Evolutionary conservation across 2,113 vertebrate species (phyloP).

Genomic region (Cyanistes caeruleus): DNA sequence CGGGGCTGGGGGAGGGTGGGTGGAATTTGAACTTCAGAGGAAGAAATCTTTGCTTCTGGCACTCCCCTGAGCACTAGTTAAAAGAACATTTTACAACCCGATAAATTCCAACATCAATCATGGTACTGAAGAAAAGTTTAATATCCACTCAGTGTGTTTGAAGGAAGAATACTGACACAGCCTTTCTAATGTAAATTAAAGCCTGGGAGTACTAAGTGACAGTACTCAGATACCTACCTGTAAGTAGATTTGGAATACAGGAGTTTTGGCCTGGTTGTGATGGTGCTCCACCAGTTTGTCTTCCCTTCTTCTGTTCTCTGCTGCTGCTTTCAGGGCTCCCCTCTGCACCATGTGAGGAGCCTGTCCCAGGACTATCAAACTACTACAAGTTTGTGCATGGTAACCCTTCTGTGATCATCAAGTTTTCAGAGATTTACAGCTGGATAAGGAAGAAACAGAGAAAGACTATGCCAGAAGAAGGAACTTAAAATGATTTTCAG

Average conservation of each 20-base stretch:
- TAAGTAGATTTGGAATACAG: background rate
- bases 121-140: background rate
- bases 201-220: background rate
- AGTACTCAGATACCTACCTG: background rate
- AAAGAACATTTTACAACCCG: background rate
- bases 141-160: background rate
- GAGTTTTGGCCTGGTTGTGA: background rate
- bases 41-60: background rate
- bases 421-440: background rate
- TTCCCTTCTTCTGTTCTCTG: background rate
- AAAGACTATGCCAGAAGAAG: background rate
- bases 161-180: background rate
- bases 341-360: background rate
- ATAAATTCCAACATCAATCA: background rate
- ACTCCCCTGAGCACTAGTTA: background rate
- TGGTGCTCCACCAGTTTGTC: background rate
- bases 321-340: background rate
- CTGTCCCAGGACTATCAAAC: background rate
- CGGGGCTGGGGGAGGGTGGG: no score
- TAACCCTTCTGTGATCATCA: background rate
- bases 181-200: constrained; percentile 16
- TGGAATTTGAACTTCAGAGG: background rate
- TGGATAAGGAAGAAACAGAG: background rate
- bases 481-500: background rate
- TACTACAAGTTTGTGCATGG: background rate